Conservation (phyloP, 2,113 vertebrate species). For the Todiramphus saurophagus region DNA sequence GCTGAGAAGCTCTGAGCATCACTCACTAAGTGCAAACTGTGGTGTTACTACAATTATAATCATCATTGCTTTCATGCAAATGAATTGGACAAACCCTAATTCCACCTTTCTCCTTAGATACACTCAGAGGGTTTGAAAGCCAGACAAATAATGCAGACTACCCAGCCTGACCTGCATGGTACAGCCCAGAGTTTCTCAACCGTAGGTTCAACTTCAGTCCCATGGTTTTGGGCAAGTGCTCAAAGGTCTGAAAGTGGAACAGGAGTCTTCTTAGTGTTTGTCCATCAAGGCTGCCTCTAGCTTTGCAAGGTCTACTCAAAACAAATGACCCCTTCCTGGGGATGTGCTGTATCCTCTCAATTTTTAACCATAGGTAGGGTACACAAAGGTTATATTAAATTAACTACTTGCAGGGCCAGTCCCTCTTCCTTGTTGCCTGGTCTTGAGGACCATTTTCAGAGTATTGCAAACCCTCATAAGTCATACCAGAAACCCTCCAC, state of each 20-base stretch:
- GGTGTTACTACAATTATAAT: not conserved
- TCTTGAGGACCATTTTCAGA: not conserved
- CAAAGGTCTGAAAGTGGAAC: not conserved
- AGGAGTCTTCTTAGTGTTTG: not conserved
- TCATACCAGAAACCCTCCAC: not conserved
- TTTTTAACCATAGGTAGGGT: not conserved
- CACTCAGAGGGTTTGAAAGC: not conserved
- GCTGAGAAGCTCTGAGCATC: not conserved
- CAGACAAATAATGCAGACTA: not conserved
- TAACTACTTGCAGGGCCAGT: not conserved
- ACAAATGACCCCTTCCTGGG: not conserved
- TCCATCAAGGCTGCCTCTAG: not conserved
- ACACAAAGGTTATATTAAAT: not conserved
- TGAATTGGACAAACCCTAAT: not conserved
- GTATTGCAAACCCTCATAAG: not conserved
- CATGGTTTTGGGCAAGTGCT: not conserved
- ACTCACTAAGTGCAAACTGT: not conserved
- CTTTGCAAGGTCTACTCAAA: not conserved
- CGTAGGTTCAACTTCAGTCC: not conserved
- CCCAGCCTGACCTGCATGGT: not conserved
- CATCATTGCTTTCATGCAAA: not conserved
- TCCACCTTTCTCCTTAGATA: not conserved
- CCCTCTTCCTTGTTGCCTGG: not conserved
- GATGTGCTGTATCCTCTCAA: not conserved
- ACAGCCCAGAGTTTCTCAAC: not conserved